Conservation (phyloP, 2,797 vertebrate species). For the Caiman crocodilus region DNA sequence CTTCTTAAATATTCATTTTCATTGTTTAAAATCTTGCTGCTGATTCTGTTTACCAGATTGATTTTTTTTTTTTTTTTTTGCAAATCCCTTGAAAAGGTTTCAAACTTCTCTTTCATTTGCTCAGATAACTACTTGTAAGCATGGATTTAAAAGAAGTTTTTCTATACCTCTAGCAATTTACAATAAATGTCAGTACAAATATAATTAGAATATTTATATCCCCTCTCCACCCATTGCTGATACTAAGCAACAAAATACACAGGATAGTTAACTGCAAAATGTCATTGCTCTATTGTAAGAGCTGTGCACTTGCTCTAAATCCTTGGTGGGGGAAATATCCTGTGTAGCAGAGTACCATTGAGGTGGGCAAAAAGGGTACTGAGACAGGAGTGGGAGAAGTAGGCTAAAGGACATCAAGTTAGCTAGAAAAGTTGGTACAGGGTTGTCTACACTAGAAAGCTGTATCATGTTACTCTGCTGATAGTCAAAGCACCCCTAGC, state of each 20-base stretch:
- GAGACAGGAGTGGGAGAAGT: background rate
- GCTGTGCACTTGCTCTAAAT: background rate
- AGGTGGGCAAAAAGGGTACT: constrained; percentile 9
- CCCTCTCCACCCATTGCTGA: background rate
- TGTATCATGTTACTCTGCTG: background rate
- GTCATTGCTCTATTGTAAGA: constrained; percentile 11
- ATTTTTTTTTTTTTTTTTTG: background rate
- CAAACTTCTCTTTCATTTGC: background rate
- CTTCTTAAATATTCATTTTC: background rate
- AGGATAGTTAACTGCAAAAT: constrained; percentile 41
- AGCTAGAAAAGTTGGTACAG: background rate
- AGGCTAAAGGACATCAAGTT: background rate
- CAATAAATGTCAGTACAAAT: constrained; percentile 47
- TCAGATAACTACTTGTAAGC: background rate
- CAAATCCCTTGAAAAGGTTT: background rate
- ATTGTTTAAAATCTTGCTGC: background rate
- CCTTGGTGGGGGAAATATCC: constrained; percentile 17
- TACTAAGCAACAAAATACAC: background rate
- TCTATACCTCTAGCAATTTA: background rate
- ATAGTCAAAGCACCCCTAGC: background rate
- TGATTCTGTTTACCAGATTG: fast-evolving
- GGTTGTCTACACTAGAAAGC: background rate
- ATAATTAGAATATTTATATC: constrained; percentile 37
- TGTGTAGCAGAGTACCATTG: background rate
- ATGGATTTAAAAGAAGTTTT: background rate